Percentiles rank a stretch among this genome's conserved stretches.
Conservation (phyloP, 2,113 vertebrate genomes). For the Serilophus lunatus region DNA sequence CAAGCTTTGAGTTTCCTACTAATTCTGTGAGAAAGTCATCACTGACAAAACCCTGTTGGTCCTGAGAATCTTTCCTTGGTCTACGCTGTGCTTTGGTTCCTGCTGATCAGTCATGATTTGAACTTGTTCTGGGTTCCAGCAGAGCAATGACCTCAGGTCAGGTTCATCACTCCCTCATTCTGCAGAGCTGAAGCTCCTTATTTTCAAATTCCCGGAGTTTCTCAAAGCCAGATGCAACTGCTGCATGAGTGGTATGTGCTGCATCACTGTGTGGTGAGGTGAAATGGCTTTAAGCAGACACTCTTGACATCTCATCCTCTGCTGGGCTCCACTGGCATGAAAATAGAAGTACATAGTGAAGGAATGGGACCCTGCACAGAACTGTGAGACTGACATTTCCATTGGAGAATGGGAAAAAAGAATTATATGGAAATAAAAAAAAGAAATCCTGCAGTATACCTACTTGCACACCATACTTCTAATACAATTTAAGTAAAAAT, state of each 20-base stretch:
- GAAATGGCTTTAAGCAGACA: background rate
- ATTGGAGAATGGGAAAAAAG: background rate
- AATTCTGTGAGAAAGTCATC: background rate
- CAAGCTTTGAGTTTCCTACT: background rate
- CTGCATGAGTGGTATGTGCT: background rate
- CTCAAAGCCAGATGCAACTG: background rate
- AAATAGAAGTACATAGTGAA: background rate
- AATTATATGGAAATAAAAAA: background rate
- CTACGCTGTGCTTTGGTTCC: background rate
- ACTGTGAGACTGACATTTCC: background rate
- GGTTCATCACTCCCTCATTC: background rate
- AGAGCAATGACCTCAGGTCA: background rate
- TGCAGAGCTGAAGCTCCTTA: background rate
- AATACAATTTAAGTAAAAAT: background rate
- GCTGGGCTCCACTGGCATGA: background rate
- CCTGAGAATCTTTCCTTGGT: background rate
- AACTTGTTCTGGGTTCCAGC: background rate
- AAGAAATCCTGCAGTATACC: background rate
- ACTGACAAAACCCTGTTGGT: background rate
- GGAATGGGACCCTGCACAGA: background rate
- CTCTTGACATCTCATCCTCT: background rate
- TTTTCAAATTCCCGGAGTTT: background rate
- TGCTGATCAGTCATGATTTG: rapidly evolving
- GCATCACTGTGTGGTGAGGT: rapidly evolving
- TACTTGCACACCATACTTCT: background rate